A percentile compares a stretch with the other conserved stretches of the same genome.
Conservation (phyloP, 2,888 invertebrate species). For the Sepioteuthis lessoniana region DNA sequence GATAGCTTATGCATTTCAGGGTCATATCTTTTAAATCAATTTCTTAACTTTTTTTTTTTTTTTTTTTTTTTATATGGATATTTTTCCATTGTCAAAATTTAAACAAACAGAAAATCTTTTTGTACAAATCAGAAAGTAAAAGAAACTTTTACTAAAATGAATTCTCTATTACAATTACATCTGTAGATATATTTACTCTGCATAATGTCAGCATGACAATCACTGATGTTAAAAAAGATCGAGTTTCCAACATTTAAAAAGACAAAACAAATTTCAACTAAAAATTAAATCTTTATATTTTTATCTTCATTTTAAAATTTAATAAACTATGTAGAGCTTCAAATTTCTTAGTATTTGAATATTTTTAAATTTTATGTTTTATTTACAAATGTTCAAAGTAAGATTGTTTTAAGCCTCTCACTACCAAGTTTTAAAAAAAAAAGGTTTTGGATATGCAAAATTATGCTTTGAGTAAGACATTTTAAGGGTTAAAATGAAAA, state of each 20-base stretch:
- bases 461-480: too few relatives aligned
- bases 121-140: background rate
- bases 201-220: slow-evolving; percentile 24
- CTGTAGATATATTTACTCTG: background rate
- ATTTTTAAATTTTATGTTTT: background rate
- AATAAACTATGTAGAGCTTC: background rate
- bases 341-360: background rate
- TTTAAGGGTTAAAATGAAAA: too few relatives aligned
- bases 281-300: background rate
- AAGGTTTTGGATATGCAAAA: too few relatives aligned
- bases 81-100: slow-evolving; percentile 7
- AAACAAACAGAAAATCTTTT: background rate
- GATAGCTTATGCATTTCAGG: background rate
- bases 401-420: too few relatives aligned
- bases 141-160: background rate
- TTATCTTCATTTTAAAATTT: background rate
- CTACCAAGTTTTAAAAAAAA: too few relatives aligned
- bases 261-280: background rate
- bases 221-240: background rate
- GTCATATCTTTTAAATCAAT: background rate
- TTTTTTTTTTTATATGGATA: background rate
- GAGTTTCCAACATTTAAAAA: background rate
- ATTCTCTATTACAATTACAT: background rate
- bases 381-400: too few relatives aligned
- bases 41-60: background rate